A percentile compares a stretch with the other conserved stretches of the same genome.
Evolutionary conservation across 2,113 vertebrate species (phyloP).

Genomic region (Baryphthengus martii): DNA sequence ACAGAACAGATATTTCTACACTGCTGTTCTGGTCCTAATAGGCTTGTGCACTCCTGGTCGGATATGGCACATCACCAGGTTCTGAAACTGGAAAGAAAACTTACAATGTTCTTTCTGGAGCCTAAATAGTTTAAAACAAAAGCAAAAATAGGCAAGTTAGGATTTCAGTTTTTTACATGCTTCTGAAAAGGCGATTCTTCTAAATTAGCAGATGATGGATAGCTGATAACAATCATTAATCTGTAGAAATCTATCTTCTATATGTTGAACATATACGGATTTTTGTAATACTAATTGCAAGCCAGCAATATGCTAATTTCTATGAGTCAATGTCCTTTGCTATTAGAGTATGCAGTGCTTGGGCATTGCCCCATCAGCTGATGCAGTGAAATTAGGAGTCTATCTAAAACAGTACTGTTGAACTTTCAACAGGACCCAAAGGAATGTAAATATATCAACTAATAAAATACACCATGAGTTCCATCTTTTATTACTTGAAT

Average conservation of each 20-base stretch:
- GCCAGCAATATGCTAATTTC: not conserved
- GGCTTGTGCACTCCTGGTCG: not conserved
- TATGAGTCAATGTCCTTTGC: not conserved
- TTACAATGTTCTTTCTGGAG: not conserved
- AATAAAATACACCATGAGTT: not conserved
- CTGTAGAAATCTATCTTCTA: not conserved
- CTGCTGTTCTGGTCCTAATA: not conserved
- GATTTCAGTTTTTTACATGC: not conserved
- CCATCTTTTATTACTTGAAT: not conserved
- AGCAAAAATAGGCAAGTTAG: not conserved
- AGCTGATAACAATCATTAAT: not conserved
- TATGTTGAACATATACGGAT: not conserved
- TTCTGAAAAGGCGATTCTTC: not conserved
- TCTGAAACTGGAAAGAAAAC: not conserved
- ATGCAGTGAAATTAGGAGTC: not conserved
- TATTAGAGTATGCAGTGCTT: not conserved
- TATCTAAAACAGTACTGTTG: not conserved
- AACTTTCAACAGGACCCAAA: not conserved
- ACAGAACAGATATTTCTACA: not conserved
- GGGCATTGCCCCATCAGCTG: not conserved
- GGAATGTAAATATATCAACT: not conserved
- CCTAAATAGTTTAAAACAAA: not conserved
- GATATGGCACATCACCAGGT: not conserved
- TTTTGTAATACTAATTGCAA: constrained; percentile 1
- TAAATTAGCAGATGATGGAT: not conserved